Base-by-base conservation (phyloP, 2,113 vertebrate genomes). In the Puntigrus tetrazona region DNA sequence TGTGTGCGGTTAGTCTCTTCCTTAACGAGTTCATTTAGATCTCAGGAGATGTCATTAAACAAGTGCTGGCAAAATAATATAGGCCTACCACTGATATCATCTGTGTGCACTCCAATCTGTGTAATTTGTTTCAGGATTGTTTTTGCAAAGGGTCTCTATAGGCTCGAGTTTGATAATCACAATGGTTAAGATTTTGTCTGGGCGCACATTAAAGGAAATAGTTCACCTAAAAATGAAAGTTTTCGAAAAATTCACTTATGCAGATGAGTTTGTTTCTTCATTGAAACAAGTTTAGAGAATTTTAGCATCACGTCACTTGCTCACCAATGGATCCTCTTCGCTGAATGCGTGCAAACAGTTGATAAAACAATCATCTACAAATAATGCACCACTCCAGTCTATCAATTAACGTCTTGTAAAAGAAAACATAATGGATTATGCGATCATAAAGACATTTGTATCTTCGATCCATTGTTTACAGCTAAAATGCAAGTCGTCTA, bases 1-100 rank as follows among this genome's bases (percentile, higher is more conserved):
- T 20, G 41, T 8, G 41, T 67, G n/a, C n/a, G 36, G 52, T 78
- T 61, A 43, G 77, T 52, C 9, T 78, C 77, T 78, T 57, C 75
- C 25, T 78, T 59, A 25, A 59, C 36, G 7, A 27, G 55, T 78
- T 63, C 16, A 78, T 61, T 63, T 43, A 63, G 77, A 78, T 81
- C 78, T 81, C 61, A 50, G 78, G 59, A 81, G 59, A 50, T 50
- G 61, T 81, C 27, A 47, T 65, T 78, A 63, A 61, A 61, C 77
- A 78, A 78, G 8, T 27, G 55, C 36, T 63, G 55, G 27, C 20
- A 11, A 31, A 36, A 77, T 36, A 77, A 77, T 36, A 45, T 36
- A 36, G 73, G 69, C 69, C 36, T 45, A 45, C 69, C 76, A 27
- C 31, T 78, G 47, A 57, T 78, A 59, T 78, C 13, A 38, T 78